Base-by-base conservation (phyloP, 2,888 invertebrate genomes). In the Papilio protenor region DNA sequence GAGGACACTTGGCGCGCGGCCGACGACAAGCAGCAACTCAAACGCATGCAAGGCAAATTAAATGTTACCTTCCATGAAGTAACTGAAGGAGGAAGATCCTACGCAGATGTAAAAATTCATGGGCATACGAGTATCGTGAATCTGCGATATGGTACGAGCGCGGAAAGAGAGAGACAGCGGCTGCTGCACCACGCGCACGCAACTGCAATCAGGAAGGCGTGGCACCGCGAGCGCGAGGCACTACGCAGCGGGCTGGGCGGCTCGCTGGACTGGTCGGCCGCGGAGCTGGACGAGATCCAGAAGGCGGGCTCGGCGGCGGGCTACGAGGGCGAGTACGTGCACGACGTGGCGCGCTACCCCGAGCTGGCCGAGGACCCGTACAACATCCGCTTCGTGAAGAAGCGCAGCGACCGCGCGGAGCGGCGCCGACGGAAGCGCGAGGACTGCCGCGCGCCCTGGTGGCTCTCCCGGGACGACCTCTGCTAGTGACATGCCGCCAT, bases 281-380 rank as follows among this genome's bases (percentile, higher is more conserved):
- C 96, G 70, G 99, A 99, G 92, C 96, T 97, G 83, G 98, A 98
- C 84, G 98, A 99, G 92, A 97, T 99, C 81, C 95, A 97, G 82
- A 98, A 98, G 89, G 95, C 96, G 79, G 98, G 98, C 78, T 97
- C 96, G 85, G 97, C 97, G 78, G 96, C 97, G 57, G 97, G 97
- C 84, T 98, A 98, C 93, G 98, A 98, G 86, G 98, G 98, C 79
- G 98, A 98, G 87, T 99, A 98, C 94, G 97, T 98, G 83, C 98
- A 98, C 92, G 98, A 98, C 88, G 97, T 98, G 52, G 96, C 97
- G 84, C 95, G 96, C 79, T 99, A 98, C 94, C 98, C 99, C 0
- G 98, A 99, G 90, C 95, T 99, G 75, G 98, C 99, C 76, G 99
- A 99, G 93, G 99, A 99, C 95, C 99, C 98, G 11, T 98, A 98